Conservation (phyloP, 2,888 invertebrate species). For the Sympetrum striolatum region DNA sequence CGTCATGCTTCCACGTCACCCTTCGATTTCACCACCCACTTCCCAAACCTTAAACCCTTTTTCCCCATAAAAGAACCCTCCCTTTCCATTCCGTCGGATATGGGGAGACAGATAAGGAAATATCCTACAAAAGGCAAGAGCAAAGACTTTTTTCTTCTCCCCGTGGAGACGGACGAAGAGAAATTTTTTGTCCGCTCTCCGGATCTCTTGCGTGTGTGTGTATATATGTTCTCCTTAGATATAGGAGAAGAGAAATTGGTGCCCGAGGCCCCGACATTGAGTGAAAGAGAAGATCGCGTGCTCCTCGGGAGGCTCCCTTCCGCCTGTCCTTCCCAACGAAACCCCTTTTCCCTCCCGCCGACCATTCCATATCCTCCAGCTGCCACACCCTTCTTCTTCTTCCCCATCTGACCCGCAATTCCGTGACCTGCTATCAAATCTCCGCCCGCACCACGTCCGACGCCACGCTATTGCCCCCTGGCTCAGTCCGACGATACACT, state of each 20-base stretch:
- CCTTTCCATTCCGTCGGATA: not conserved
- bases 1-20: not conserved
- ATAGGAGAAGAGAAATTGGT: constrained; percentile 7
- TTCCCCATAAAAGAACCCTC: not conserved
- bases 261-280: constrained; percentile 5
- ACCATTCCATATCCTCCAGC: not conserved
- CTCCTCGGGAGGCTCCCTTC: not conserved
- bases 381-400: not conserved
- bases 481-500: not conserved
- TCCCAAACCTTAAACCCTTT: not conserved
- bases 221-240: not conserved
- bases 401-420: not conserved
- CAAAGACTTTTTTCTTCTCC: not conserved
- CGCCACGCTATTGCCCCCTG: not conserved
- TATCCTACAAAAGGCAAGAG: not conserved
- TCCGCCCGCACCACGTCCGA: not conserved
- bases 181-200: not conserved
- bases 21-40: not conserved
- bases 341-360: not conserved
- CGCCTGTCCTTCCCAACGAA: not conserved
- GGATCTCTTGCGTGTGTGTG: not conserved
- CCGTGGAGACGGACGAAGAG: not conserved
- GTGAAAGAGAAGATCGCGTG: constrained; percentile 26
- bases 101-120: not conserved
- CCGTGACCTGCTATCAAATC: not conserved